Base-by-base conservation (phyloP, 2,888 invertebrate species). In the Leucophora obtusa region DNA sequence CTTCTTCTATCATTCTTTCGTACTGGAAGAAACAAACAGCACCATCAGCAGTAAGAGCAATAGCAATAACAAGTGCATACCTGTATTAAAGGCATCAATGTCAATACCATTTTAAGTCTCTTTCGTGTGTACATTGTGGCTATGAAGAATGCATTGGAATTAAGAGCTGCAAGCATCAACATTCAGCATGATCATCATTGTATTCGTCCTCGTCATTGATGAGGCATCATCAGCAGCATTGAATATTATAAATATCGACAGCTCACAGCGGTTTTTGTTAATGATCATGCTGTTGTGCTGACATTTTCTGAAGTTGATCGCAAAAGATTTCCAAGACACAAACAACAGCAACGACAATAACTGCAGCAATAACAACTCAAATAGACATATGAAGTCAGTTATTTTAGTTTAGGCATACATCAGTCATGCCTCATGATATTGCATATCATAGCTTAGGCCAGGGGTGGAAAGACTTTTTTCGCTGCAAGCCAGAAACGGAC, bases 201-300 rank as follows among this genome's bases (percentile, higher is more conserved):
- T 38, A 38, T 43, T 60, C 70, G 43, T 56, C 38, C 6, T 38
- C 59, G 54, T 66, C 66, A 71, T 53, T 65, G 33, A 58, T 69
- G 56, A 63, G 68, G 70, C 71, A 71, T 68, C 75, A 79, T 74
- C 66, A 58, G 47, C 74, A 43, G 58, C 35, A 56, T 78, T 72
- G 69, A 76, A 76, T 63, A 76, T 80, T 80, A 80, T 80, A 80
- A 76, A 76, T 80, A 80, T 80, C 72, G 80, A 76, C 76, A 76
- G 80, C 76, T 72, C 80, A 66, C 63, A 53, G 59, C 63, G 68
- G 28, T 77, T 66, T 50, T 62, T 62, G 66, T 75, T 75, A 56
- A 71, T 60, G 43, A 66, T 66, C 60, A 54, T 76, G 80, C 63
- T 59, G 70, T 65, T 76, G 70, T 65, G 63, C 76, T 76, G 76